Percentiles rank a stretch among this genome's conserved stretches.
Conservation (phyloP, 2,888 invertebrate genomes). For the Hymenopus coronatus region DNA sequence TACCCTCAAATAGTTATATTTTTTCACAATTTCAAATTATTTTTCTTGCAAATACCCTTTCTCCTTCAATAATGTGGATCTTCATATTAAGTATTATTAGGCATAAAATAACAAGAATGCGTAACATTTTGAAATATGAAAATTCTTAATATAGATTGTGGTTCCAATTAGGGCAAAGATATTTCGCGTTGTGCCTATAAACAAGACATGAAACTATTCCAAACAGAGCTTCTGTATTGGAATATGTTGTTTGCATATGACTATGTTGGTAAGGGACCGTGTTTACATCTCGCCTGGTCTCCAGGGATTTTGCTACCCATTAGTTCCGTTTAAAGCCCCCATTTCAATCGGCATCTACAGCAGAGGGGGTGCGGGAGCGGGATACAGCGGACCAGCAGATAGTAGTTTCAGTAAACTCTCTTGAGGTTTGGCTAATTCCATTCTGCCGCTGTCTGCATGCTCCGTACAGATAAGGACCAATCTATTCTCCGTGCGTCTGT, state of each 20-base stretch:
- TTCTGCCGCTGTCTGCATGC: not conserved
- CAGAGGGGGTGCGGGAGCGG: not conserved
- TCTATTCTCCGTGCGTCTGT: not conserved
- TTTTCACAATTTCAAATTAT: too few species aligned
- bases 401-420: not conserved
- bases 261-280: not conserved
- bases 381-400: not conserved
- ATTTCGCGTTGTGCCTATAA: too few species aligned
- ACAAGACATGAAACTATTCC: too few species aligned
- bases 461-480: not conserved
- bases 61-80: too few species aligned
- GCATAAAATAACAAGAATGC: too few species aligned
- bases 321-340: not conserved
- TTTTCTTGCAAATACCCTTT: too few species aligned
- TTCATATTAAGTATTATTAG: too few species aligned
- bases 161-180: too few species aligned
- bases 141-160: too few species aligned
- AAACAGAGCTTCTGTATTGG: not conserved
- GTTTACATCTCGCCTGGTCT: not conserved
- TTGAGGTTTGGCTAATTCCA: not conserved
- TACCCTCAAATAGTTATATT: too few species aligned
- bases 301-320: not conserved
- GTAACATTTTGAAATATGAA: too few species aligned
- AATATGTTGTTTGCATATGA: not conserved
- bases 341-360: not conserved